These are phyloP conservation scores for Pseudomyrmex flavicornis DNA, from an alignment of 1,140 invertebrate genomes.

Conservation along the genomic window DNA sequence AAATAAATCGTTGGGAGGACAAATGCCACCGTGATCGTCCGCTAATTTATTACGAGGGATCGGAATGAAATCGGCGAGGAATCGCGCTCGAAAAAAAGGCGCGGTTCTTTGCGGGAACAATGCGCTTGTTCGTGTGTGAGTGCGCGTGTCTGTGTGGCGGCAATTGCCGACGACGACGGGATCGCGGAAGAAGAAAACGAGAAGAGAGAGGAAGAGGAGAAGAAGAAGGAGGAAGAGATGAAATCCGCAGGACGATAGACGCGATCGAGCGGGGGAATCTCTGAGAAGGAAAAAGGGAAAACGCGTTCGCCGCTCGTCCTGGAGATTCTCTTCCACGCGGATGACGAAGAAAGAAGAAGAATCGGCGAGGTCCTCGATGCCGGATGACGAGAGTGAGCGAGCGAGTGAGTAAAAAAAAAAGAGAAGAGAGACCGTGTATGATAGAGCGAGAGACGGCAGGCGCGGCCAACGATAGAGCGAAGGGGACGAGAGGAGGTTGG, in stretches of 20 bases:
- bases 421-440: slow-evolving; percentile 42
- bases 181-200: neutral
- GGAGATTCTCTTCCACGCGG: slow-evolving; percentile 30
- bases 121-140: slow-evolving; percentile 56
- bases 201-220: neutral
- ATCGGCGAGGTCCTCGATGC: slow-evolving; percentile 7
- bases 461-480: slow-evolving; percentile 18
- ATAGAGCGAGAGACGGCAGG: slow-evolving; percentile 23
- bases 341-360: slow-evolving; percentile 46
- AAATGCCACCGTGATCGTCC: slow-evolving; percentile 82
- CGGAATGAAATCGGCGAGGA: slow-evolving; percentile 82
- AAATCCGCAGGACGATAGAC: slow-evolving; percentile 39
- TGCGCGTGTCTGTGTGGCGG: neutral
- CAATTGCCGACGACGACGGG: slow-evolving; percentile 19
- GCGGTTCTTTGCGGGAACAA: slow-evolving; percentile 55
- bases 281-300: neutral
- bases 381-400: slow-evolving; percentile 24
- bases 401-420: slow-evolving; percentile 48
- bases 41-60: slow-evolving; percentile 77
- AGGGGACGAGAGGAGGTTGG: slow-evolving; percentile 24
- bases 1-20: slow-evolving; percentile 77
- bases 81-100: slow-evolving; percentile 67
- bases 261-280: slow-evolving; percentile 3
- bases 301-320: neutral
- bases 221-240: neutral